Evolutionary conservation across 1,140 invertebrate species (phyloP).

Genomic region (Rhyacophila brunnea): DNA sequence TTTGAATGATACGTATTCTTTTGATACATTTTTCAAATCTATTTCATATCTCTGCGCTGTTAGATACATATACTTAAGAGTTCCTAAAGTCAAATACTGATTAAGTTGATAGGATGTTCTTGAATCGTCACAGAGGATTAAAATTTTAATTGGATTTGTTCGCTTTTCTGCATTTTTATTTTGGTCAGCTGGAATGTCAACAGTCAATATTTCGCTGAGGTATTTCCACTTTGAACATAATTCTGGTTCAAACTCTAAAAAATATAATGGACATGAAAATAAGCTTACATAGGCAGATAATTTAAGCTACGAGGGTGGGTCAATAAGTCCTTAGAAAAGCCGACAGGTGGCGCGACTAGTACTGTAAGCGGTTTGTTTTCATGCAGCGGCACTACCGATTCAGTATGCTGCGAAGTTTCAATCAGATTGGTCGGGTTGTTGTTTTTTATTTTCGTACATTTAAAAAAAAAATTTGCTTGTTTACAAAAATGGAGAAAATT

Average conservation of each 20-base stretch:
- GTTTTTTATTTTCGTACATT: no score
- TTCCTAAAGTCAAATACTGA: conserved; percentile 67
- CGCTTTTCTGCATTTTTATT: conserved; percentile 50
- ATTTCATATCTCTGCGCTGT: conserved; percentile 58
- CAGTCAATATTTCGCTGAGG: conserved; percentile 71
- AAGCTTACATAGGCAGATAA: no score
- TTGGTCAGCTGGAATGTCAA: conserved; percentile 74
- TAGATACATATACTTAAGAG: conserved; percentile 60
- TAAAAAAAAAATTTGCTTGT: no score
- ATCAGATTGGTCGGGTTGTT: no score
- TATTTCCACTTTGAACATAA: conserved; percentile 87
- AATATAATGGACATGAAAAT: conserved; percentile 31
- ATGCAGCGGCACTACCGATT: no score
- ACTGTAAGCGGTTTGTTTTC: no score
- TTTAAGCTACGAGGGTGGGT: no score
- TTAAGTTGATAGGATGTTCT: conserved; percentile 80
- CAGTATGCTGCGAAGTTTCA: no score
- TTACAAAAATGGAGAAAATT: no score
- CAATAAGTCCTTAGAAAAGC: no score
- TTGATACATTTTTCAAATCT: conserved; percentile 54
- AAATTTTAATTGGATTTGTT: conserved; percentile 62
- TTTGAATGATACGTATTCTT: conserved; percentile 45
- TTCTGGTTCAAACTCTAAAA: conserved; percentile 76
- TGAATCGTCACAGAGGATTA: conserved; percentile 82
- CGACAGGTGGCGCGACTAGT: no score